Base-by-base conservation (phyloP, 2,113 vertebrate species). In the Vimba vimba region DNA sequence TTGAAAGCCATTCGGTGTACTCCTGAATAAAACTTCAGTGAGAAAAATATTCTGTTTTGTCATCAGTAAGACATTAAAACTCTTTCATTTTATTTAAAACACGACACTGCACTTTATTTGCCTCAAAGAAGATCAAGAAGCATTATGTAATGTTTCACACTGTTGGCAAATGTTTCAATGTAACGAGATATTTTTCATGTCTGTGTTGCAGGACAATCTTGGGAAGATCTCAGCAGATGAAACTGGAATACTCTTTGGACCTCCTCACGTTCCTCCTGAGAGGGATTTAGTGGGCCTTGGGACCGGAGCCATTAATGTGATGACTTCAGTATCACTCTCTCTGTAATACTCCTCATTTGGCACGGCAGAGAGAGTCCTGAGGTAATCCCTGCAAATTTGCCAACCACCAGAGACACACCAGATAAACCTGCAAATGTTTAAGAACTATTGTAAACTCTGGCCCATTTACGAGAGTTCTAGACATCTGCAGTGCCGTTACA, bases 201-300 rank as follows among this genome's bases (percentile, higher is more conserved):
- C 25, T 82, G 62, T 43, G 33, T 33, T 85, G 25, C 39, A 64
- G 15, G 43, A 30, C 84, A 50, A 88, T 84, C 66, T 74, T 64
- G 12, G 30, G 21, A 71, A 80, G 45, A 88, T 27, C 47, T 55
- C 75, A 33, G 47, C 57, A 25, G 60, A 80, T 73, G 64, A 80
- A 69, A 84, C 55, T 39, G 50, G 62, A 79, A 77, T 81, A 45
- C 66, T 81, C 66, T 17, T 25, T 74, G 74, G 62, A 88, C 87
- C 74, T 84, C 59, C 27, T 57, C 45, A 81, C 68, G 39, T 59
- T 83, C 33, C 33, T 78, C 75, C 47, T 55, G 55, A 79, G 80
- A 69, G 30, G 23, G 76, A 80, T 74, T 84, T 84, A 55, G 55
- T 19, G 23, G 50, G 15, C 39, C 73, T 75, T 45, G 55, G 27